Base-by-base conservation (phyloP, 2,113 vertebrate species). In the Condylura cristata region DNA sequence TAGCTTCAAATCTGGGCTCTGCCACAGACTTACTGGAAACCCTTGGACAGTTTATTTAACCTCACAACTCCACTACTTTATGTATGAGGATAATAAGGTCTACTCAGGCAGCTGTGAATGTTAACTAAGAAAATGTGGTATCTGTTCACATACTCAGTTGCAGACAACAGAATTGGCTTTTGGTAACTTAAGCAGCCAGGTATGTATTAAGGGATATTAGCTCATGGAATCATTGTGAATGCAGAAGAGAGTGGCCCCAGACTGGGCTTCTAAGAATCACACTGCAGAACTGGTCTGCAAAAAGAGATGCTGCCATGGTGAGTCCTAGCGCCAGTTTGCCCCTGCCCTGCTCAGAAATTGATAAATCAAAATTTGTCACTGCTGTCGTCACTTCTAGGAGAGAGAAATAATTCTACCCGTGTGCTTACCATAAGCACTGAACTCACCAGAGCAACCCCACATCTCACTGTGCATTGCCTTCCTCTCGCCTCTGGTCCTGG, bases 181-280 rank as follows among this genome's bases (percentile, higher is more conserved):
- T 53, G 83, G 8, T 61, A 58, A 81, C 76, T 91, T 81, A 89
- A 89, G 46, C 10, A 74, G 90, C 89, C 78, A 90, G 9, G 16
- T 65, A 48, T 41, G 61, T 81, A 18, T 76, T 85, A 48, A 89
- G 60, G n/a, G 70, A 68, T 51, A 63, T 26, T 63, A 63, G 32
- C 61, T 89, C 75, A 84, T 30, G 53, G 48, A 46, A 46, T 66
- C 30, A 22, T 5, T 72, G 32, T 44, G 32, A 80, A 53, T 34
- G 2, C 8, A 63, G 56, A 81, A 82, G 41, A n/a, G 85, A 86
- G 92, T 44, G 20, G 20, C 46, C 34, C 0, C 32, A 72, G 61
- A 10, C 37, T 51, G 32, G 56, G 9, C 30, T 92, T 92, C 82
- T 53, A 88, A 58, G 82, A 81, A 37, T 71, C 24, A 81, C 72